A percentile compares a stretch with the other conserved stretches of the same genome.
phyloP scores from a whole-genome alignment of 2,888 invertebrate species.

The Tinea semifulvella region DNA sequence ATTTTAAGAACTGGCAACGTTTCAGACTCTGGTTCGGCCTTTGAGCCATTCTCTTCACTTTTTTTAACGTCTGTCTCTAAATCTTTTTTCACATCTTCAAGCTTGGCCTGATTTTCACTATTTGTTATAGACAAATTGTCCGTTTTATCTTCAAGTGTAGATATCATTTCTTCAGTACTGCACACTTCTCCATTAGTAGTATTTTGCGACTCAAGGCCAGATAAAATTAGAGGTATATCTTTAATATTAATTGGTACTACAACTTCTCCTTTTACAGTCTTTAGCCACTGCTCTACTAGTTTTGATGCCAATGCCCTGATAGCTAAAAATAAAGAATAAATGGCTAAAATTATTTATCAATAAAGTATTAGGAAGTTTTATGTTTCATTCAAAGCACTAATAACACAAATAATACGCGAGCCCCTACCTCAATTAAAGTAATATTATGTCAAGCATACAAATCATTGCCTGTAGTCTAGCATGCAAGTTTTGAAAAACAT shows the following conservation, averaged over 20 bases:
- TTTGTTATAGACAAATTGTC: neutral
- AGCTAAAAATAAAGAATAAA: conserved; percentile 57
- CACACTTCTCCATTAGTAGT: neutral
- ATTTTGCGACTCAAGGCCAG: conserved; percentile 18
- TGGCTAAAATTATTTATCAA: conserved; percentile 14
- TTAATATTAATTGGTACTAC: conserved; percentile 45
- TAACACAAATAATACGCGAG: neutral
- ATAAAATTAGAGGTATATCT: conserved; percentile 48
- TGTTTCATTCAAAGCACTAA: neutral
- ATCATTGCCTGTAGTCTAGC: too few species aligned
- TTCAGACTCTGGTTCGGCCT: conserved; percentile 31
- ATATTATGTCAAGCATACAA: too few species aligned
- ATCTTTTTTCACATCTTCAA: conserved; percentile 5
- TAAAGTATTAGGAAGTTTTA: neutral
- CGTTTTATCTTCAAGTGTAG: neutral
- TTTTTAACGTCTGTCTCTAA: neutral
- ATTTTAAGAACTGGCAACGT: conserved; percentile 65
- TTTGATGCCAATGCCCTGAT: conserved; percentile 80
- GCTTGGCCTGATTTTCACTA: neutral
- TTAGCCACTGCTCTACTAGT: conserved; percentile 90
- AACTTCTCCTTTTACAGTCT: conserved; percentile 83
- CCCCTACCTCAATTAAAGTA: too few species aligned
- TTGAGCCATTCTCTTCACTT: conserved; percentile 17
- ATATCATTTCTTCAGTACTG: neutral
- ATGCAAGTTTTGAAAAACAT: too few species aligned